These are phyloP conservation scores for Mungos mungo DNA, from an alignment of 2,113 vertebrate species.

Conservation along the genomic window DNA sequence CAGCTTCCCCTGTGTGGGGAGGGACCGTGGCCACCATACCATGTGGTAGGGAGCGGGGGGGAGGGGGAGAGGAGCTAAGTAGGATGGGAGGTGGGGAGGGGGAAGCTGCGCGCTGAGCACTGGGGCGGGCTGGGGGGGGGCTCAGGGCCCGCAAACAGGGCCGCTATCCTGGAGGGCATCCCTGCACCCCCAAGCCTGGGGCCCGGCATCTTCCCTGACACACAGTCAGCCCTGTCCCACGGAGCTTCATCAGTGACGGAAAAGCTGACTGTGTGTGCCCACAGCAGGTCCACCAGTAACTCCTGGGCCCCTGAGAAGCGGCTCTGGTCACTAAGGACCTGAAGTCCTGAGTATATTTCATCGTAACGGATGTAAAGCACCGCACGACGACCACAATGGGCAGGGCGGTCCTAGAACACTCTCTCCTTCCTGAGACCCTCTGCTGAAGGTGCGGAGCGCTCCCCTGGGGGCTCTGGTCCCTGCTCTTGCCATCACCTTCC, in stretches of 20 bases:
- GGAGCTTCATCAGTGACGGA: background rate
- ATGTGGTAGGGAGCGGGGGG: background rate
- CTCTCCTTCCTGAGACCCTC: background rate
- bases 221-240: background rate
- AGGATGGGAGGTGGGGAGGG: accelerated
- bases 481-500: background rate
- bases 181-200: background rate
- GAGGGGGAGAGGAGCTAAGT: background rate
- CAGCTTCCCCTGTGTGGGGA: background rate
- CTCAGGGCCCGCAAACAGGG: background rate
- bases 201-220: background rate
- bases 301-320: background rate
- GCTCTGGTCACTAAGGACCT: background rate
- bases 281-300: accelerated
- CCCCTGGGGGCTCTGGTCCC: background rate
- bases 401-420: background rate
- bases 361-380: background rate
- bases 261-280: background rate
- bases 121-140: background rate
- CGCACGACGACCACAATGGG: accelerated
- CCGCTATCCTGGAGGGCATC: background rate
- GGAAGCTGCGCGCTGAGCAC: background rate
- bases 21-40: accelerated
- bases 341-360: background rate
- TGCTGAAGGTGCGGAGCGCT: background rate